Percentiles rank a stretch among this genome's conserved stretches.
phyloP scores from a whole-genome alignment of 1,140 invertebrate species.

The Achatina immaculata region DNA sequence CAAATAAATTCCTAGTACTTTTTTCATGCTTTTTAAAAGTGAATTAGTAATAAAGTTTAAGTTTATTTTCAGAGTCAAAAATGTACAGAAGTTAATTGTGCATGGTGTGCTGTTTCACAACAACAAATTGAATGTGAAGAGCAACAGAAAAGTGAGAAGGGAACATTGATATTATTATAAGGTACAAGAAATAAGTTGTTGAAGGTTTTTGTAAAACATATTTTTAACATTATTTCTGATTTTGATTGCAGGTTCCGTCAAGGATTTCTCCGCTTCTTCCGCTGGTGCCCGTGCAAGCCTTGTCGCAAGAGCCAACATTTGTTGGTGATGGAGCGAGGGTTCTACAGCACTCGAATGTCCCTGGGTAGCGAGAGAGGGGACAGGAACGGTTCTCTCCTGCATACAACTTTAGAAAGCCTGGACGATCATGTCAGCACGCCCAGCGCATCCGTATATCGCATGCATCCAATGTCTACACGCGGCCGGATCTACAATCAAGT shows the following conservation, averaged over 20 bases:
- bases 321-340: slow-evolving; percentile 51
- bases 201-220: too few species aligned
- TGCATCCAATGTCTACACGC: slow-evolving; percentile 42
- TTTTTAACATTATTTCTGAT: not conserved
- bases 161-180: too few species aligned
- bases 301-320: slow-evolving; percentile 51
- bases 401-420: slow-evolving; percentile 59
- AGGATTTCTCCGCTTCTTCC: slow-evolving; percentile 62
- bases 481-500: slow-evolving; percentile 1
- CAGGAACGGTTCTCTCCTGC: slow-evolving; percentile 56
- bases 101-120: too few species aligned
- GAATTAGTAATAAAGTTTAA: too few species aligned
- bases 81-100: too few species aligned
- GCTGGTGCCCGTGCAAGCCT: slow-evolving; percentile 57
- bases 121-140: too few species aligned
- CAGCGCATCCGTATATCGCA: slow-evolving; percentile 43
- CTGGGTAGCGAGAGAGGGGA: slow-evolving; percentile 52
- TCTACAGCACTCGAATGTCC: slow-evolving; percentile 51
- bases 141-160: too few species aligned
- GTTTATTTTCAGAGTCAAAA: too few species aligned
- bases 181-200: too few species aligned
- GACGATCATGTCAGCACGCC: slow-evolving; percentile 47
- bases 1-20: too few species aligned
- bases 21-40: too few species aligned
- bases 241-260: slow-evolving; percentile 57